These are phyloP conservation scores for Orthonevra nobilis DNA, from an alignment of 2,888 invertebrate genomes.

Conservation along the genomic window DNA sequence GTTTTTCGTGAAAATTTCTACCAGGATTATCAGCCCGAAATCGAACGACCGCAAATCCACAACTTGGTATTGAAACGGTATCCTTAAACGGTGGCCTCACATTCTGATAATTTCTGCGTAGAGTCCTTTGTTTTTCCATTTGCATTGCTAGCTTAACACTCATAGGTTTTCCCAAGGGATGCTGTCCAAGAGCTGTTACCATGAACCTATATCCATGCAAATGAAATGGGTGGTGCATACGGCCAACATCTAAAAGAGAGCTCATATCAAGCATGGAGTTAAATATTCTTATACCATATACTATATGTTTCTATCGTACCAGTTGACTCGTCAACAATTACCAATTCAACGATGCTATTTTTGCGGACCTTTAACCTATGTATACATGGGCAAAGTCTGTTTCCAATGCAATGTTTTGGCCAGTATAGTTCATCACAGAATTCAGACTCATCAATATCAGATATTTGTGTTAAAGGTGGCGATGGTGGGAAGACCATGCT, in stretches of 20 bases:
- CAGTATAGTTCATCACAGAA: conserved; percentile 74
- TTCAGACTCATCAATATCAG: conserved; percentile 74
- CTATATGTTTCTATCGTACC: conserved; percentile 74
- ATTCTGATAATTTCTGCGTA: conserved; percentile 70
- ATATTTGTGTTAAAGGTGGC: conserved; percentile 86
- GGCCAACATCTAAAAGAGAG: conserved; percentile 68
- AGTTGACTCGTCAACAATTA: conserved; percentile 76
- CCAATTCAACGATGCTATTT: conserved; percentile 75
- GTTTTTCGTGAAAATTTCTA: too few species aligned
- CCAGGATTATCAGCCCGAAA: conserved; percentile 75
- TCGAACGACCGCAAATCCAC: conserved; percentile 75
- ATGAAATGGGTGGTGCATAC: conserved; percentile 79
- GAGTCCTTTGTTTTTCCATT: conserved; percentile 62
- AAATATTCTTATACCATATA: too few species aligned
- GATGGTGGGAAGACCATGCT: conserved; percentile 89
- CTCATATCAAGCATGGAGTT: neutral
- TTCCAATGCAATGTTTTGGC: conserved; percentile 70
- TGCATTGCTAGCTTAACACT: conserved; percentile 72
- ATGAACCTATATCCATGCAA: conserved; percentile 77
- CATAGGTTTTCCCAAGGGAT: conserved; percentile 71
- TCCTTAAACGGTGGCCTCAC: conserved; percentile 75
- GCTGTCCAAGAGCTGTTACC: conserved; percentile 75
- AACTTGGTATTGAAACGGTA: conserved; percentile 76
- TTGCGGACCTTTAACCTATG: conserved; percentile 74
- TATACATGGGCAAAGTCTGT: conserved; percentile 72